These are phyloP conservation scores for Heteractis magnifica DNA, from an alignment of 92 coral and sea anemone genomes.

Conservation along the genomic window DNA sequence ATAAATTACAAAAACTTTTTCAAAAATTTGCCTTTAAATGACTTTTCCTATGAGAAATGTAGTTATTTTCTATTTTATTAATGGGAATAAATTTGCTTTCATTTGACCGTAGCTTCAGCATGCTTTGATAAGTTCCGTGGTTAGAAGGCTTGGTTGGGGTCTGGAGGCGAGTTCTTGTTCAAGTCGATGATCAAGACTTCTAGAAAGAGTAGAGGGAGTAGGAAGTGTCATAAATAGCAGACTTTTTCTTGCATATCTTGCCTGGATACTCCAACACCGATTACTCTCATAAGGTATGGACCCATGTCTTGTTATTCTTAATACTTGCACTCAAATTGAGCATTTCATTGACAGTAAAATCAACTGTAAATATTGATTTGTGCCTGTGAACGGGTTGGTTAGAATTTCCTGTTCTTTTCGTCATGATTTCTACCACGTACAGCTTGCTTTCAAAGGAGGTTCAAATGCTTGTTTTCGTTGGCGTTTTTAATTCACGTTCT, in stretches of 20 bases:
- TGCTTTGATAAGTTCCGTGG: neutral
- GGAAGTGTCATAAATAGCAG: neutral
- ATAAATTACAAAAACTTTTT: neutral
- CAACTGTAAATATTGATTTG: neutral
- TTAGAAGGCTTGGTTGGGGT: neutral
- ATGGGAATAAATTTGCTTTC: neutral
- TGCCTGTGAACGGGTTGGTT: neutral
- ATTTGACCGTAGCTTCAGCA: neutral
- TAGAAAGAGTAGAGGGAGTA: neutral
- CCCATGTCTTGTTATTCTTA: neutral
- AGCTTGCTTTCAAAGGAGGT: neutral
- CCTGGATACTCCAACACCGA: neutral
- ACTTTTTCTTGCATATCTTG: neutral
- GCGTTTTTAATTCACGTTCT: neutral
- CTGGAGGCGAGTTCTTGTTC: neutral
- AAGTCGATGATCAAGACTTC: slow-evolving; percentile 6
- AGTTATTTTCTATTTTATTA: neutral
- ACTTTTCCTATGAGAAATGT: neutral
- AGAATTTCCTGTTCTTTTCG: slow-evolving; percentile 5
- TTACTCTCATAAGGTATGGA: neutral
- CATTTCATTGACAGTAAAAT: neutral
- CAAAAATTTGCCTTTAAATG: neutral
- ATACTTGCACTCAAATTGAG: neutral
- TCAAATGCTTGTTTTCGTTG: neutral
- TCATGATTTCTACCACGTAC: neutral